Evolutionary conservation across 2,113 vertebrate genomes (phyloP), one percentile per base, ranked within the genome.

Genomic region (Calidris pygmaea): DNA sequence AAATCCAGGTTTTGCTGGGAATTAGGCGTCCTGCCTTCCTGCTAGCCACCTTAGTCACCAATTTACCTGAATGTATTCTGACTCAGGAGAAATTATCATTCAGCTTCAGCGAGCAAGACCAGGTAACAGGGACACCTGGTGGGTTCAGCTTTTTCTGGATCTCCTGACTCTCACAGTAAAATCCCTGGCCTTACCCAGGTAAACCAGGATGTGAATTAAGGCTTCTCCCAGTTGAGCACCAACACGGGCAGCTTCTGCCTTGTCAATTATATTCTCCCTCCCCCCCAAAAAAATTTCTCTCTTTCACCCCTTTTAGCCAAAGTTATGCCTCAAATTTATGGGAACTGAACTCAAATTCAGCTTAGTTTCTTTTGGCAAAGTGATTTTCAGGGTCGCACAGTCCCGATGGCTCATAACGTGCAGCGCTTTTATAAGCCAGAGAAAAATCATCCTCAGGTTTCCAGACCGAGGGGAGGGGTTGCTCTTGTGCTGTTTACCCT

Each of bases 1-100:
- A n/a, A 30, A 21, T 14, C 35, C 26, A 50, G 18, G 6, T 66
- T 60, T 50, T 1, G 4, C 39, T 12, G 32, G 1, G 0, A 26
- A 10, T 27, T 2, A 6, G 34, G 4, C 17, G 21, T 17, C 50
- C 45, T 12, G 6, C 37, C 62, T 39, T 45, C 60, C 34, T 4
- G 10, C 8, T 3, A 37, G n/a, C 26, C 45, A 27, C 2, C 1
- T 5, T 1, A 26, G 23, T 6, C 14, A 18, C 2, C 6, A 4
- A 8, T 22, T 43, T 3, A 15, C 20, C 17, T 2, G 19, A 5
- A 7, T 1, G 2, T 5, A 2, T 10, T 41, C 3, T 45, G 48
- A 14, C 47, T 32, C 6, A 3, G 1, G 27, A 73, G 43, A 17
- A 26, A 3, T 39, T 34, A 4, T 18, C 4, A 1, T 1, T 23